Evolutionary conservation across 2,888 invertebrate species (phyloP).

Genomic region (Tachina grossa): DNA sequence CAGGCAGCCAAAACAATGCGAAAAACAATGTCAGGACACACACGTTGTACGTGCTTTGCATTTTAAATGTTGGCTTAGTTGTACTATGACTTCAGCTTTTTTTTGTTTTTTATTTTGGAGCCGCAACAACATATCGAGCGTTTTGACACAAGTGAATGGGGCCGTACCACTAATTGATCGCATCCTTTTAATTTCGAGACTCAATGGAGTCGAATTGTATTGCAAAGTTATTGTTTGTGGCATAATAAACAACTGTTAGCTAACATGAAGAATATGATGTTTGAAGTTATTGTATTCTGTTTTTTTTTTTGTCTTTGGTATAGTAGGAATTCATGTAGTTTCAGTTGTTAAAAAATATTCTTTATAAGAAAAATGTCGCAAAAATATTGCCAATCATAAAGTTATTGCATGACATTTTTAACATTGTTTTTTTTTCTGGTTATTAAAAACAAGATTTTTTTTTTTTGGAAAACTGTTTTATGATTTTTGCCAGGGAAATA

Average conservation of each 20-base stretch:
- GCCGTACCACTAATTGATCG: conserved; percentile 69
- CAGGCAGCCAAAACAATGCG: conserved; percentile 60
- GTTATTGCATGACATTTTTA: conserved; percentile 74
- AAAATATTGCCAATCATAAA: conserved; percentile 74
- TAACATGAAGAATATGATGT: conserved; percentile 61
- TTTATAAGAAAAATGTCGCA: conserved; percentile 69
- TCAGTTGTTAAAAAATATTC: conserved; percentile 56
- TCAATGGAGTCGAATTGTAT: conserved; percentile 56
- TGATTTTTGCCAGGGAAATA: conserved; percentile 9
- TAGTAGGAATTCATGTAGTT: conserved; percentile 69
- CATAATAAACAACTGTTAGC: conserved; percentile 59
- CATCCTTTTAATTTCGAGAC: conserved; percentile 60
- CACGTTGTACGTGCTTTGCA: conserved; percentile 82
- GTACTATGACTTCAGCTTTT: conserved; percentile 27
- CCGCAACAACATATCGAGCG: not conserved
- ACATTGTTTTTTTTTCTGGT: conserved; percentile 68
- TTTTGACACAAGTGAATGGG: conserved; percentile 70
- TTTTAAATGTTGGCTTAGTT: conserved; percentile 74
- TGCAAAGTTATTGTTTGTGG: conserved; percentile 50
- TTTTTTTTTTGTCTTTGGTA: conserved; percentile 30
- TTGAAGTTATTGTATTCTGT: conserved; percentile 8
- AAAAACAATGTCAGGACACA: conserved; percentile 78
- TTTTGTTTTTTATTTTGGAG: not conserved
- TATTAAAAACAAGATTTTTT: not conserved
- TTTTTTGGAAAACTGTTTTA: not conserved